Evolutionary conservation across 2,797 vertebrate species (phyloP), one percentile per base, ranked within the genome.

Genomic region (Euthynnus affinis): DNA sequence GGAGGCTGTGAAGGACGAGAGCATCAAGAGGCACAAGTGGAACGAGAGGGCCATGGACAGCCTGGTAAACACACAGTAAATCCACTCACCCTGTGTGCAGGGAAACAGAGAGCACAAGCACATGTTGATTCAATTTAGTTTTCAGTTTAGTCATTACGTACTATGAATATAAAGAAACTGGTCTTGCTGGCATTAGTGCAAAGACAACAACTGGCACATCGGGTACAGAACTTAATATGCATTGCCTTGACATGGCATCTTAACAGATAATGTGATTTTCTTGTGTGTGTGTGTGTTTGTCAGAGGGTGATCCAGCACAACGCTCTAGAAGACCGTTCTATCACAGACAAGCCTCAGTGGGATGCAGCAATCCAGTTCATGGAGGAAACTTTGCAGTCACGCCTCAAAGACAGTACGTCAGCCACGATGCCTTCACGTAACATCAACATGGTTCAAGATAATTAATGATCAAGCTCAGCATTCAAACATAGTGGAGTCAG

Each of bases 281-380:
- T 25, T 61, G 7, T 46, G 8, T 66, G 29, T 85, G 22, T 86
- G 13, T 72, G 51, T 49, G 18, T 66, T 32, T 85, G 64, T 53
- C 91, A 99, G 98, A 95, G 98, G 69, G 98, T 99, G 80, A 99
- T 99, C 92, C 98, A 99, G 85, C 98, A 99, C 94, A 99, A 99
- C 17, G 96, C 98, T 63, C 91, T 99, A 32, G 98, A 99, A 91
- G 98, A 99, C 76, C 95, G 98, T 22, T 99, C 98, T 68, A 99
- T 99, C 91, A 98, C 97, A 5, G 98, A 99, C 86, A 99, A 99
- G 74, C 97, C 98, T 60, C 98, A 99, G 84, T 99, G 98, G 98
- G 98, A 99, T 46, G 97, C 97, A 53, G 98, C 98, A 23, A 99
- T 99, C 88, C 96, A 97, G 89, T 99, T 99, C 77, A 99, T 99